Conservation (phyloP, 2,113 vertebrate species). For the Bungarus multicinctus region DNA sequence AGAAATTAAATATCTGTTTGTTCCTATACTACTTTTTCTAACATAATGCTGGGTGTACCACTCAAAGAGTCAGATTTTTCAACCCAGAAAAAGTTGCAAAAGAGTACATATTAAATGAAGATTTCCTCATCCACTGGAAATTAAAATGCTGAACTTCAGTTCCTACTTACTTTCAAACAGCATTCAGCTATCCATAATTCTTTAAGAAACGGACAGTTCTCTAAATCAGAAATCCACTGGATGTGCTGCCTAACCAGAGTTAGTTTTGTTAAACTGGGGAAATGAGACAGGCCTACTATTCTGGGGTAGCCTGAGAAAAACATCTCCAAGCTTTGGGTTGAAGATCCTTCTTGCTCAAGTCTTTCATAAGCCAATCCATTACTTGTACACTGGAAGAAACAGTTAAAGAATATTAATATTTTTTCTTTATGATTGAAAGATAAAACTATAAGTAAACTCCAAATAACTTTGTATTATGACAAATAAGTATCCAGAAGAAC, state of each 20-base stretch:
- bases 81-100: not conserved
- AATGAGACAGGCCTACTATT: conserved; percentile 78
- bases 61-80: too few species aligned
- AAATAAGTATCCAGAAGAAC: not conserved
- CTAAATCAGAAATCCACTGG: conserved; percentile 73
- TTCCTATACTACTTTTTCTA: too few species aligned
- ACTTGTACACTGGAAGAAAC: conserved; percentile 73
- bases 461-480: not conserved
- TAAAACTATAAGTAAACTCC: not conserved
- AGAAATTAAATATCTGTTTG: not conserved
- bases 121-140: not conserved
- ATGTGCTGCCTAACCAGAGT: conserved; percentile 77
- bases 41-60: not conserved
- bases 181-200: conserved; percentile 84
- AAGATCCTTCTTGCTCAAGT: conserved; percentile 67
- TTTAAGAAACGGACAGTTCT: conserved; percentile 68
- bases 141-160: not conserved
- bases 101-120: not conserved
- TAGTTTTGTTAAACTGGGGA: conserved; percentile 73
- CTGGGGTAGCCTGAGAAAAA: conserved; percentile 81
- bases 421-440: not conserved
- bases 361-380: conserved; percentile 78
- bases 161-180: conserved; percentile 70
- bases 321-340: conserved; percentile 72
- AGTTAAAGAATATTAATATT: not conserved